These are phyloP conservation scores for Eristalis intricaria DNA, from an alignment of 2,888 invertebrate genomes.

Conservation along the genomic window DNA sequence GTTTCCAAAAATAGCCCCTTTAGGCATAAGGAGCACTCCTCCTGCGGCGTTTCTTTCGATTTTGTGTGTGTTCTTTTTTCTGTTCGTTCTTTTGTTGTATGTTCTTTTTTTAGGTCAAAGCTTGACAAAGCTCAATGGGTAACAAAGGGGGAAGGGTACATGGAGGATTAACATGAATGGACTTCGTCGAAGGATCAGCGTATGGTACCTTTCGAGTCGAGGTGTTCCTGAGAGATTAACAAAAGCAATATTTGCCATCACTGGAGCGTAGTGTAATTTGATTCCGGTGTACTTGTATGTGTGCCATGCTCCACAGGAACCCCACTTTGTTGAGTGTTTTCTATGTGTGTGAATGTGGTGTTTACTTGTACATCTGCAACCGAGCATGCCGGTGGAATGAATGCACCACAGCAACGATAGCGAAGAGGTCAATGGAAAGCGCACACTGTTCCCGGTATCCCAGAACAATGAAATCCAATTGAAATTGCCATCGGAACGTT, in stretches of 20 bases:
- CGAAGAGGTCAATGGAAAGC: no score
- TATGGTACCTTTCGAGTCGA: neutral
- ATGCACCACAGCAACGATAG: no score
- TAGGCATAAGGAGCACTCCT: neutral
- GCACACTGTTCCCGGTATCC: no score
- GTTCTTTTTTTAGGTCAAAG: neutral
- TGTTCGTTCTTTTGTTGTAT: neutral
- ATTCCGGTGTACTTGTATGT: neutral
- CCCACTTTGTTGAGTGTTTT: no score
- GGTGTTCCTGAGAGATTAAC: neutral
- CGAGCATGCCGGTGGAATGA: no score
- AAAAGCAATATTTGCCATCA: neutral
- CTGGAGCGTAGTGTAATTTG: neutral
- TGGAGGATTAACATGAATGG: neutral
- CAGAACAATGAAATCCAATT: no score
- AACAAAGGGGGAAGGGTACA: neutral
- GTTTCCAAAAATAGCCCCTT: neutral
- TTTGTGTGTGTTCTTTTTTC: neutral
- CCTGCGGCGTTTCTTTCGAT: neutral
- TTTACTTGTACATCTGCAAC: no score
- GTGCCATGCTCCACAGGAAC: no score
- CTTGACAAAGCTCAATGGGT: neutral
- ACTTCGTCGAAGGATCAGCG: neutral
- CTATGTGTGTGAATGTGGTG: no score
- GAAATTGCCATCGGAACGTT: no score